Base-by-base conservation (phyloP, 2,888 invertebrate genomes). In the Parnassius glacialis region DNA sequence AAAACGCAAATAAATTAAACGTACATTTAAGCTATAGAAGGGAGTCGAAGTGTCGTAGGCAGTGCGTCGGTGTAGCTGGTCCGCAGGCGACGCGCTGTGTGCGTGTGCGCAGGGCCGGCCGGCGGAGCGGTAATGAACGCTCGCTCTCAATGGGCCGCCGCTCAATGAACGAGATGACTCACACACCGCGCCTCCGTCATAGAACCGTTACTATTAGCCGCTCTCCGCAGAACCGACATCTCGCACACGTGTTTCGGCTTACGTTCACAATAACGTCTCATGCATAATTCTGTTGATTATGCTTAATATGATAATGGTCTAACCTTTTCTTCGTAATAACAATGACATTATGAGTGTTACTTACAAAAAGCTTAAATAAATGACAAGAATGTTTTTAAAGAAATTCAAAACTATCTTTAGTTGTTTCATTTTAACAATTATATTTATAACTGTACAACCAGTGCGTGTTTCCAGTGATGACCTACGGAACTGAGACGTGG, bases 61-160 rank as follows among this genome's bases (percentile, higher is more conserved):
- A 79, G 86, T 80, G 83, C 79, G 84, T 85, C 80, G 85, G 83
- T 75, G 88, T 83, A 70, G 81, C 67, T 78, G 16, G 73, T 68
- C 75, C 71, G 72, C 77, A 87, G 82, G 83, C 84, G 84, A 85
- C 81, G 84, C 85, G 90, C 87, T 87, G 84, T 75, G 82, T 81
- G 90, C 84, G 87, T 88, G 88, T 82, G 89, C 83, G 84, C 87
- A 76, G 86, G 83, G 82, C 86, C 92, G 48, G 48, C 48, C 48
- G 48, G 48, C 48, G 85, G 82, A 90, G 83, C 87, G 81, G 90
- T 90, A 90, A 89, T 89, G 88, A 90, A 85, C 84, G 83, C 84
- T 78, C 82, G 83, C 87, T 86, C 85, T 90, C 84, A 90, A 90
- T 90, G 90, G 89, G 84, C 86, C 75, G 71, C 70, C 74, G 72